Conservation (phyloP, 1,140 invertebrate species). For the Babylonia areolata region DNA sequence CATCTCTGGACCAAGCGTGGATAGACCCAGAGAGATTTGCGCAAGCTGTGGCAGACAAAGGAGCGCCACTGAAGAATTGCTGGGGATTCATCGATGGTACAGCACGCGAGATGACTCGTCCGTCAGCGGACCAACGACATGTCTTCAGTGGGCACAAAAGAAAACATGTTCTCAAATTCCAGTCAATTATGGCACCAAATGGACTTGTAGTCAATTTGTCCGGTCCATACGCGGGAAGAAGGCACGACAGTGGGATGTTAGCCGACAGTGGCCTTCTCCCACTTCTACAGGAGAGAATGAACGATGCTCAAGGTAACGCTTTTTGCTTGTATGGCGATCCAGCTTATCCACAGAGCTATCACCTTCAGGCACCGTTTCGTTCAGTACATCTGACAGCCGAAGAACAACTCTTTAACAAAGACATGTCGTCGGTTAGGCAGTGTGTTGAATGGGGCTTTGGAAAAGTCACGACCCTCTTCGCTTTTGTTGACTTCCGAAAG, state of each 20-base stretch:
- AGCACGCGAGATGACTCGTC: conserved; percentile 24
- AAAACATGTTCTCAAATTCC: too few species aligned
- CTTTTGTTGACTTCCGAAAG: conserved; percentile 28
- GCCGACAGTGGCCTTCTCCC: conserved; percentile 31
- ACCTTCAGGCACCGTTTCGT: too few species aligned
- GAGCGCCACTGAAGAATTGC: conserved; percentile 23
- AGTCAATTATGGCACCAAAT: too few species aligned
- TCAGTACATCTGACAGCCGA: too few species aligned
- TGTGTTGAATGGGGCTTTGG: conserved; percentile 28
- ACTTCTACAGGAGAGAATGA: conserved; percentile 10
- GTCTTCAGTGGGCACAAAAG: too few species aligned
- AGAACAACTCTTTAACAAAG: too few species aligned
- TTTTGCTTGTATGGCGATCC: conserved; percentile 45
- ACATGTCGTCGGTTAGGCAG: not conserved
- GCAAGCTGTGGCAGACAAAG: conserved; percentile 7
- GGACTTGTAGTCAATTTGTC: too few species aligned
- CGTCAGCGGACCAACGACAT: too few species aligned
- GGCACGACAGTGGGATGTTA: conserved; percentile 27
- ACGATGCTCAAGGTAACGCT: not conserved
- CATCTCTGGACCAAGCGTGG: too few species aligned
- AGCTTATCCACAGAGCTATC: conserved; percentile 41
- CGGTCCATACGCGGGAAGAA: not conserved
- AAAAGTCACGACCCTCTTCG: not conserved
- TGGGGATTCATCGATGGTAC: conserved; percentile 13
- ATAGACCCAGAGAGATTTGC: not conserved